These are phyloP conservation scores for Stomatorhinus ivindoensis DNA, from an alignment of 2,113 vertebrate genomes.

Conservation along the genomic window DNA sequence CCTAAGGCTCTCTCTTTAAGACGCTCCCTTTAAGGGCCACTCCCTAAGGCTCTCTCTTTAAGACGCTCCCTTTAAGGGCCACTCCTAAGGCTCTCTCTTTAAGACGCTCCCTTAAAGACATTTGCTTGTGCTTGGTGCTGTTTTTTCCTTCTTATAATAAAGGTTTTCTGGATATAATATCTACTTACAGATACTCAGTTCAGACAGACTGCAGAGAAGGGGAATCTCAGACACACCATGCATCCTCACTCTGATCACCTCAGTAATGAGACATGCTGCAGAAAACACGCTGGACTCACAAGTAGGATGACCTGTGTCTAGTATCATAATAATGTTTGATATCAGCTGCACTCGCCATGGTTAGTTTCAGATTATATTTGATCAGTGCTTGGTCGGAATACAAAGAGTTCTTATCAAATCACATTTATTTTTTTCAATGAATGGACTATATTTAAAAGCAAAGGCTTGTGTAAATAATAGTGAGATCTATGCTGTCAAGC, in stretches of 20 bases:
- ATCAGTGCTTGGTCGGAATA: neutral
- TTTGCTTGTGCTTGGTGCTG: neutral
- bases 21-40: neutral
- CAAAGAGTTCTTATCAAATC: neutral
- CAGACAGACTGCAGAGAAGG: neutral
- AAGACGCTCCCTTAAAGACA: neutral
- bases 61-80: neutral
- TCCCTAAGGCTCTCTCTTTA: neutral
- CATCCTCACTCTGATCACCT: neutral
- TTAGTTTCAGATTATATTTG: neutral
- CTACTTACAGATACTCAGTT: neutral
- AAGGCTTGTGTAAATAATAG: neutral
- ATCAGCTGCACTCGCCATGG: neutral
- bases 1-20: neutral
- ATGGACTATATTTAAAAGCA: neutral
- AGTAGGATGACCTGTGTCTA: neutral
- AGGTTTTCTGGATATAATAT: neutral
- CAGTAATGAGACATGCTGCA: neutral
- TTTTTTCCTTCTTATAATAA: neutral
- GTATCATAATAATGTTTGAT: neutral
- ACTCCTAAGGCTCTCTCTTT: neutral
- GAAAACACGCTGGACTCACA: neutral
- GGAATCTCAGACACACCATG: neutral
- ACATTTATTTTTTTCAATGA: neutral
- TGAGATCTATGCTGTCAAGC: neutral